A percentile compares a stretch with the other conserved stretches of the same genome.
phyloP scores from a whole-genome alignment of 2,888 invertebrate genomes.

The Megaustenia siamemsis region DNA sequence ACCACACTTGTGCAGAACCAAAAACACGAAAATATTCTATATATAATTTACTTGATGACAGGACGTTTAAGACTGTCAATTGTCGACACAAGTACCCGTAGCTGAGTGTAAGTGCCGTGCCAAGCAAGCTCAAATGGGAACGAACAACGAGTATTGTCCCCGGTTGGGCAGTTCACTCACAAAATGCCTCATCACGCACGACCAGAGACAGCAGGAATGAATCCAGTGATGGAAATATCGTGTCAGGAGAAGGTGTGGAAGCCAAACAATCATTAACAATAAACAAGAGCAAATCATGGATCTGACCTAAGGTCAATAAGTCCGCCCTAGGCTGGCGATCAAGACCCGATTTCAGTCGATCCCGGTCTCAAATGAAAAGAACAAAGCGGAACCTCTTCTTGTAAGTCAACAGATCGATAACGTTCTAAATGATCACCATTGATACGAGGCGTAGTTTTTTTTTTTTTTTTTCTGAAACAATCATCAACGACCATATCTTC shows the following conservation, averaged over 20 bases:
- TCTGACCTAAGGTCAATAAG: slow-evolving; percentile 39
- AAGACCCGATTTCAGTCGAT: background rate
- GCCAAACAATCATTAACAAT: slow-evolving; percentile 13
- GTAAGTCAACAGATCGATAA: slow-evolving; percentile 24
- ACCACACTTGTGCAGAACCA: no score
- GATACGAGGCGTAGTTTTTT: no score
- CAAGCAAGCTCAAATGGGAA: no score
- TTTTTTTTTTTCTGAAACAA: no score
- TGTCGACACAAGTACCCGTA: no score
- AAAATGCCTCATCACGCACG: no score
- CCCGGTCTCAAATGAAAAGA: background rate
- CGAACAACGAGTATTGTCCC: no score
- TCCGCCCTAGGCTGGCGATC: background rate
- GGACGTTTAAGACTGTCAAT: no score
- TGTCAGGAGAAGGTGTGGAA: slow-evolving; percentile 19
- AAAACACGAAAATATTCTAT: no score
- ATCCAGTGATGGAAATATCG: slow-evolving; percentile 34
- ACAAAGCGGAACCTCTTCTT: slow-evolving; percentile 11
- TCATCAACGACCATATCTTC: background rate
- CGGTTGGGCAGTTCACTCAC: no score
- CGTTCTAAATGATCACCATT: background rate
- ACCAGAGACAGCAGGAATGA: background rate
- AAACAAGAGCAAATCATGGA: background rate
- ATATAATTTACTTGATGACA: no score
- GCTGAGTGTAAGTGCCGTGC: no score